A percentile compares a stretch with the other conserved stretches of the same genome.
phyloP scores from a whole-genome alignment of 2,113 vertebrate species.

The Protobothrops flavoviridis region DNA sequence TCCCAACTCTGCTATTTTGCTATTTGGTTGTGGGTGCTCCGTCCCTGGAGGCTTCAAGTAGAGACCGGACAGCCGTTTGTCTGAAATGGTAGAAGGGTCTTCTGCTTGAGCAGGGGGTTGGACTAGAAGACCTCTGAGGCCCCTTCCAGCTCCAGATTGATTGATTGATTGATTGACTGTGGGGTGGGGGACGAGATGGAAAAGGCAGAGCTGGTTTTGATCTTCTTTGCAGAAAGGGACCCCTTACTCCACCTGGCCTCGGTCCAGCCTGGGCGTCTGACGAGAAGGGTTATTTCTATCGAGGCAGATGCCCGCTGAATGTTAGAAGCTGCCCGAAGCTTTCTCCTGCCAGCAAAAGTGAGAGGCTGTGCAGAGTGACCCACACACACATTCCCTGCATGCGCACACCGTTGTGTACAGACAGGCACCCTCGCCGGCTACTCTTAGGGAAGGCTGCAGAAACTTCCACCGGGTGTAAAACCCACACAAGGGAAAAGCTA shows the following conservation, averaged over 20 bases:
- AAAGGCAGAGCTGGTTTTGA: fast-evolving
- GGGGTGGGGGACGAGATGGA: not conserved
- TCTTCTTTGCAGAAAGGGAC: not conserved
- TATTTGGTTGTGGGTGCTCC: too few relatives aligned
- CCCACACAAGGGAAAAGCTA: too few relatives aligned
- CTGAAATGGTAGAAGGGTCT: too few relatives aligned
- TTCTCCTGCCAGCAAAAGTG: not conserved
- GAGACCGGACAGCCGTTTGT: too few relatives aligned
- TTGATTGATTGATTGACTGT: too few relatives aligned
- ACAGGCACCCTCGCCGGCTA: fast-evolving
- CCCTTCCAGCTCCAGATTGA: too few relatives aligned
- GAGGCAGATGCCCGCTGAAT: not conserved
- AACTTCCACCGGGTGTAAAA: not conserved
- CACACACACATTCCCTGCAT: too few relatives aligned
- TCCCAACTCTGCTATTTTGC: too few relatives aligned
- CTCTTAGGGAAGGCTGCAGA: not conserved
- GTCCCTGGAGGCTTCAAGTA: too few relatives aligned
- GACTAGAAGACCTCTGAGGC: too few relatives aligned
- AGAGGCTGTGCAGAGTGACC: not conserved
- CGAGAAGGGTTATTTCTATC: slow-evolving; percentile 13
- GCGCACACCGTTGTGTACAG: not conserved
- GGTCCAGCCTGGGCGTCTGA: not conserved
- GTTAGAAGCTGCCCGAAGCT: not conserved
- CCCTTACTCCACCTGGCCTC: not conserved
- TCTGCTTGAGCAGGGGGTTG: too few relatives aligned